Base-by-base conservation (phyloP, 2,888 invertebrate species). In the Lasioglossum morio region DNA sequence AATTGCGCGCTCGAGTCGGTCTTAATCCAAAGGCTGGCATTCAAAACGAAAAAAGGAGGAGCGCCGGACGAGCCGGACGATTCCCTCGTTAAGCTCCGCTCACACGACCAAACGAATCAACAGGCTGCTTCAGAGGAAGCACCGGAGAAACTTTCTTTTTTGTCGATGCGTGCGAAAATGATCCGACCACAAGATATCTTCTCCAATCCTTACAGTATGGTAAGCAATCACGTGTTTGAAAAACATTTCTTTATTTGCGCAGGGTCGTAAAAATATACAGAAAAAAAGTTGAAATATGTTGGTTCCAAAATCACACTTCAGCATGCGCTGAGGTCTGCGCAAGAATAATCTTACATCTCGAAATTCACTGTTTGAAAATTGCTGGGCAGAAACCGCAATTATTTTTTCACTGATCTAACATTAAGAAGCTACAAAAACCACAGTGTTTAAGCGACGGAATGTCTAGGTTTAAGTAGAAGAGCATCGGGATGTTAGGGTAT, bases 1-100 rank as follows among this genome's bases (percentile, higher is more conserved):
- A 90, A 91, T 90, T 84, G 87, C 76, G 57, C 63, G 60, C 80
- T 72, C 73, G 72, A 74, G 63, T 85, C 76, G 77, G 77, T 88
- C 86, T 90, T 88, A 86, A 90, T 86, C 83, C 84, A 79, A 84
- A 76, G 78, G 72, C 72, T 63, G 43, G 53, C 80, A 43, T 43
- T 63, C 27, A 43, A 72, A 82, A 73, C 77, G 66, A 79, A 85
- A 86, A 85, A 76, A 43, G 37, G 53, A 72, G 40, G 19, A 40
- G n/a, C 27, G 27, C 57, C 27, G 57, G 60, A 75, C 43, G 43
- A 79, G 73, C 27, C 74, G 79, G 75, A 30, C 75, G 72, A 79
- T 70, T 77, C 77, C 53, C 74, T 77, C 69, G 77, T 77, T 84
- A 80, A 81, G 81, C 76, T 40, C 4, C 27, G 19, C 72, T 73